Conservation (phyloP, 1,140 invertebrate genomes). For the Mercenaria mercenaria region DNA sequence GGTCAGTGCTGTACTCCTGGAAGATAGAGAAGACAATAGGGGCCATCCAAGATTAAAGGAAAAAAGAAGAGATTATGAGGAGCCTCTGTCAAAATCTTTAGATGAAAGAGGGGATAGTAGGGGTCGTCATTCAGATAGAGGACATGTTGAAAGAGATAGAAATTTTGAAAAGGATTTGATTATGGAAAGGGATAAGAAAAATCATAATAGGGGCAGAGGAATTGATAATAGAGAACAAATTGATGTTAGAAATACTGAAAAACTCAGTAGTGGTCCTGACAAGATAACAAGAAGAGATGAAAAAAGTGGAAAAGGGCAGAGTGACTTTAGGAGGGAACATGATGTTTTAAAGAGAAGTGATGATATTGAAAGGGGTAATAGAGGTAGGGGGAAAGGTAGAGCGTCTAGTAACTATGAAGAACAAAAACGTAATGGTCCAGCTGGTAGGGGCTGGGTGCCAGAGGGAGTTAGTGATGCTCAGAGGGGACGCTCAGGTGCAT, state of each 20-base stretch:
- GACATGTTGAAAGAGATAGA: not conserved
- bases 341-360: not conserved
- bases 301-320: too few species aligned
- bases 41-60: not conserved
- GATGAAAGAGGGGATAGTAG: not conserved
- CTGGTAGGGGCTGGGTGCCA: not conserved
- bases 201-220: not conserved
- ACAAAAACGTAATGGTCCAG: not conserved
- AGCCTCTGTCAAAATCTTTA: not conserved
- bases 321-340: not conserved
- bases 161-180: not conserved
- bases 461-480: not conserved
- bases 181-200: not conserved
- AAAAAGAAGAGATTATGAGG: not conserved
- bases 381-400: not conserved
- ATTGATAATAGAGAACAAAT: not conserved
- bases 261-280: not conserved
- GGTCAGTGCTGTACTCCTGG: not conserved
- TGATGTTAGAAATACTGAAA: not conserved
- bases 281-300: too few species aligned
- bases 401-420: not conserved
- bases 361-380: not conserved
- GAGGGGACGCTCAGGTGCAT: slow-evolving; percentile 19
- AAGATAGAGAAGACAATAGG: not conserved
- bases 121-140: not conserved